Evolutionary conservation across 2,888 invertebrate species (phyloP), one percentile per base, ranked within the genome.

Genomic region (Lasioglossum morio): DNA sequence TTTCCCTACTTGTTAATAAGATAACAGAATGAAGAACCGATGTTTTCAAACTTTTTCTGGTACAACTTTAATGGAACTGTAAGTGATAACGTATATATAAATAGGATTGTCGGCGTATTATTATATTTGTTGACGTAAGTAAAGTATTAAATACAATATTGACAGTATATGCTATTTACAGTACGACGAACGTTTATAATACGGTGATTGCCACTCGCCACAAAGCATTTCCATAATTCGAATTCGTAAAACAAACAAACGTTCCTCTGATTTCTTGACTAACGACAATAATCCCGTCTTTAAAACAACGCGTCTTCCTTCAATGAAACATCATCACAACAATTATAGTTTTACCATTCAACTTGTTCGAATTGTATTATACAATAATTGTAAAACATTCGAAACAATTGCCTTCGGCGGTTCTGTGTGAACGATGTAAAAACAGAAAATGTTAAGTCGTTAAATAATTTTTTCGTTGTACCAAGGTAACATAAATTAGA

Each of bases 61-160:
- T 70, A 86, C 69, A 89, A 90, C 89, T 93, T 93, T 92, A 92
- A 92, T 93, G 89, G 90, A 91, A 89, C 80, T 91, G 87, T 91
- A 90, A 90, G 88, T 90, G 90, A 92, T 90, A 92, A 92, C 89
- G 85, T 90, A 83, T 88, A 83, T 88, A 92, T 92, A 93, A 93
- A 93, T 93, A 93, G 89, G 91, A 89, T 86, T 88, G 89, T 89
- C 88, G 86, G 85, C 81, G 84, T 87, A 87, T 89, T 90, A 91
- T 90, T 90, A 91, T 90, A 86, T 79, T 89, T 90, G 75, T 85
- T 87, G 23, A 81, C 84, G 79, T 82, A 84, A 86, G 79, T 84
- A 85, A 80, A 88, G 89, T 91, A 91, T 92, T 91, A 93, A 93
- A 90, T 92, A 93, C 92, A 92, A 83, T 92, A 91, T 91, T 88